Evolutionary conservation across 2,113 vertebrate genomes (phyloP).

Genomic region (Leiothrix lutea): DNA sequence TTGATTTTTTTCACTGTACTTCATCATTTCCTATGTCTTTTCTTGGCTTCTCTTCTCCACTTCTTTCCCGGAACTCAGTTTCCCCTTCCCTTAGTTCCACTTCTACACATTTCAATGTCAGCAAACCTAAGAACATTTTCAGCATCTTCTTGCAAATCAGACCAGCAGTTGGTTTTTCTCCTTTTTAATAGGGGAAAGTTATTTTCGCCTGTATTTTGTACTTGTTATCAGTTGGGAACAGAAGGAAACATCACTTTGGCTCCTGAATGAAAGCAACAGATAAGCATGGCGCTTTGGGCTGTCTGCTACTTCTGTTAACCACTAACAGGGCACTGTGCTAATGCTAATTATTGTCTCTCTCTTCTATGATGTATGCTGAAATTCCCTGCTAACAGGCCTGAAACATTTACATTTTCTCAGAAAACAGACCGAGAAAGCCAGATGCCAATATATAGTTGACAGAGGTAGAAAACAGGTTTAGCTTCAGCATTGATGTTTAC

Average conservation of each 20-base stretch:
- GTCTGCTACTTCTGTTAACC: background rate
- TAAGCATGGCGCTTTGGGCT: background rate
- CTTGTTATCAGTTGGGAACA: slow-evolving; percentile 12
- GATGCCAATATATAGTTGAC: background rate
- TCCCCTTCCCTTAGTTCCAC: background rate
- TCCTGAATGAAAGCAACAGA: background rate
- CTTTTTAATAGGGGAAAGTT: background rate
- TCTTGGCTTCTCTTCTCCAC: background rate
- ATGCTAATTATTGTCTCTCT: background rate
- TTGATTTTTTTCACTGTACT: background rate
- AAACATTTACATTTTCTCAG: background rate
- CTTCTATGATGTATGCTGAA: background rate
- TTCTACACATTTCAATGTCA: background rate
- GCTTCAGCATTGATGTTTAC: background rate
- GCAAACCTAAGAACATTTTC: background rate
- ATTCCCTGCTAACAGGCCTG: background rate
- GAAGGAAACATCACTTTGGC: background rate
- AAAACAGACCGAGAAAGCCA: background rate
- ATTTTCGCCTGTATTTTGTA: background rate
- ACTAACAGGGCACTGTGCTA: background rate
- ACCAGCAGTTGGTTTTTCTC: background rate
- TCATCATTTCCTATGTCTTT: background rate
- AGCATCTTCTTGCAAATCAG: background rate
- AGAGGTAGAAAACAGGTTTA: background rate
- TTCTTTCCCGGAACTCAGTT: background rate